Percentiles rank a stretch among this genome's conserved stretches.
phyloP scores from a whole-genome alignment of 2,797 vertebrate species.

The Tragopan temminckii region DNA sequence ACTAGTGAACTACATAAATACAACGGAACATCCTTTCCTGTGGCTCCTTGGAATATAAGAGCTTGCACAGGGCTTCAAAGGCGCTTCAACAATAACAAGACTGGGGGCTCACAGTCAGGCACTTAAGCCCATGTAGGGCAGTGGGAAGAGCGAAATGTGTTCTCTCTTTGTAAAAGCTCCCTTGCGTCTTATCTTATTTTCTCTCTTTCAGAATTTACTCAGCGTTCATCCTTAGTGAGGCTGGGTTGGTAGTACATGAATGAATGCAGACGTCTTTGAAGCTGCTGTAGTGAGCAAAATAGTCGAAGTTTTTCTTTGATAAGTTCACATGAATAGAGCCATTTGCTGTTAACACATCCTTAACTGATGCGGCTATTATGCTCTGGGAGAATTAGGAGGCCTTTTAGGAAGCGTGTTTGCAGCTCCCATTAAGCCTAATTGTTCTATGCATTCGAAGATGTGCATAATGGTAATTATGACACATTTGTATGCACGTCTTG shows the following conservation, averaged over 20 bases:
- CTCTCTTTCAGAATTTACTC: slow-evolving; percentile 38
- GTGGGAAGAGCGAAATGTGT: neutral
- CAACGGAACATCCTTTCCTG: slow-evolving; percentile 23
- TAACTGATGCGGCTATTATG: slow-evolving; percentile 2
- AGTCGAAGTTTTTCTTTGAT: slow-evolving; percentile 14
- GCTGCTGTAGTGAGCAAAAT: neutral
- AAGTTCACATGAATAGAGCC: slow-evolving; percentile 15
- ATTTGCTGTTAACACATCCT: slow-evolving; percentile 16
- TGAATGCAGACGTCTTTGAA: slow-evolving; percentile 41
- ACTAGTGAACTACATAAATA: slow-evolving; percentile 19
- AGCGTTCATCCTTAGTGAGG: neutral
- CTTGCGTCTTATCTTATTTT: slow-evolving; percentile 44
- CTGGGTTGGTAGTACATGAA: neutral
- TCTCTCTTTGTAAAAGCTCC: slow-evolving; percentile 50
- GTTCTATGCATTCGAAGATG: neutral
- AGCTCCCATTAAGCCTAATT: neutral
- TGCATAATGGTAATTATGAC: neutral
- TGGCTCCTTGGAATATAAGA: slow-evolving; percentile 6
- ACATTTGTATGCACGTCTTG: neutral
- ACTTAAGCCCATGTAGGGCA: slow-evolving; percentile 51
- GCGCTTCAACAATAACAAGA: slow-evolving; percentile 27
- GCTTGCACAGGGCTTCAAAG: slow-evolving; percentile 51
- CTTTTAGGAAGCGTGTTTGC: neutral
- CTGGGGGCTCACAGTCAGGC: slow-evolving; percentile 24
- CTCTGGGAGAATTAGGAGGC: neutral